phyloP scores from a whole-genome alignment of 2,888 invertebrate genomes.

The Pachycephus smyrnensis region DNA sequence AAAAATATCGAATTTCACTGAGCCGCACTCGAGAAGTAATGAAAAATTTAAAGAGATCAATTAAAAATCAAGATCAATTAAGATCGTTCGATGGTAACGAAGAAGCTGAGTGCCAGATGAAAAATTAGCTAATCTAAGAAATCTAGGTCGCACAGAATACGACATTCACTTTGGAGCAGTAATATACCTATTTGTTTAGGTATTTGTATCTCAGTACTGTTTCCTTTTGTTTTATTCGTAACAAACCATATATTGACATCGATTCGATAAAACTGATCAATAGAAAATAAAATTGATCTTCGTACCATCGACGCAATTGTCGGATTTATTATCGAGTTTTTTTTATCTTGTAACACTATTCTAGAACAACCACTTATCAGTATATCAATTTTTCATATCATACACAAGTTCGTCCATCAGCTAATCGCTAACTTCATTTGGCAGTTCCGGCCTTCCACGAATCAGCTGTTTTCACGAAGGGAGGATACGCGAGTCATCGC shows the following conservation, averaged over 20 bases:
- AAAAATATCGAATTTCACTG: not conserved
- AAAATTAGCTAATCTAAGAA: not conserved
- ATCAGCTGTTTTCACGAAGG: not conserved
- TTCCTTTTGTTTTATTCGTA: not conserved
- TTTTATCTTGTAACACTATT: not conserved
- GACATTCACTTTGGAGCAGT: not conserved
- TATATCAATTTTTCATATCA: too few species aligned
- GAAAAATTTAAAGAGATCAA: not conserved
- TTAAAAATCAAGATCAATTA: not conserved
- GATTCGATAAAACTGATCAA: not conserved
- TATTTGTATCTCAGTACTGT: not conserved
- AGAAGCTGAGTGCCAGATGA: not conserved
- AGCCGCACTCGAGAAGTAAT: not conserved
- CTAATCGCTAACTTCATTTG: not conserved
- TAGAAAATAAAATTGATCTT: not conserved
- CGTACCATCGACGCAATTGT: not conserved
- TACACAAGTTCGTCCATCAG: not conserved
- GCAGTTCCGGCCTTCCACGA: not conserved
- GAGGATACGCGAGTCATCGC: not conserved
- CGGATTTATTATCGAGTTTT: not conserved
- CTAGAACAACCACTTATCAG: not conserved
- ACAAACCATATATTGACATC: not conserved
- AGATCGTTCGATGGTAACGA: too few species aligned
- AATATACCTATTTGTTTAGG: not conserved
- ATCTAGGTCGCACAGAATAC: not conserved